Evolutionary conservation across 2,113 vertebrate genomes (phyloP).

Genomic region (Thalassoma bifasciatum): DNA sequence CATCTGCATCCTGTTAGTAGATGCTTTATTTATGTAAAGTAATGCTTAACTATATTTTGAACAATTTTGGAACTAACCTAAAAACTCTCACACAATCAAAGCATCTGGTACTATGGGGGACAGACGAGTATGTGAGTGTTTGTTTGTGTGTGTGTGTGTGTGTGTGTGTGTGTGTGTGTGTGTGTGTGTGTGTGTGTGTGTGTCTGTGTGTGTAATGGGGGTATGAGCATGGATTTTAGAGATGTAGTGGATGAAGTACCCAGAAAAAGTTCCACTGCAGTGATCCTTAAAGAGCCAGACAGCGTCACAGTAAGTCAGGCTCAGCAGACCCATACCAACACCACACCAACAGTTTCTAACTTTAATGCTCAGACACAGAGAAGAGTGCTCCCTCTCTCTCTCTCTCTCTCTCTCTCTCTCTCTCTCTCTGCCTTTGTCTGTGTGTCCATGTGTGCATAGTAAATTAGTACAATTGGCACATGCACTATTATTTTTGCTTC

Average conservation of each 20-base stretch:
- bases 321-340: conserved; percentile 21
- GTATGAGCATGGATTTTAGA: too few relatives aligned
- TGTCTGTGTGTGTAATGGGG: not conserved
- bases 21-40: too few relatives aligned
- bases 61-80: too few relatives aligned
- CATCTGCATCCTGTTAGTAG: too few relatives aligned
- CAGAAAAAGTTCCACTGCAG: conserved; percentile 9
- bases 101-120: too few relatives aligned
- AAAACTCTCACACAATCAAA: too few relatives aligned
- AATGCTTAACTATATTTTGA: too few relatives aligned
- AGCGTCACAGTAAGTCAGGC: conserved; percentile 33
- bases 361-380: conserved; percentile 13
- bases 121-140: too few relatives aligned
- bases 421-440: too few relatives aligned
- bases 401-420: too few relatives aligned
- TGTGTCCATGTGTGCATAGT: not conserved
- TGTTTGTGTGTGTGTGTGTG: too few relatives aligned
- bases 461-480: not conserved
- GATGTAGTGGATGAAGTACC: not conserved
- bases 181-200: not conserved
- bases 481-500: not conserved
- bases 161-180: not conserved
- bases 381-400: not conserved
- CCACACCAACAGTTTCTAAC: conserved; percentile 16
- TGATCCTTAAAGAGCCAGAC: conserved; percentile 44